Conservation (phyloP, 2,888 invertebrate genomes). For the Hirtodrosophila duncani region DNA sequence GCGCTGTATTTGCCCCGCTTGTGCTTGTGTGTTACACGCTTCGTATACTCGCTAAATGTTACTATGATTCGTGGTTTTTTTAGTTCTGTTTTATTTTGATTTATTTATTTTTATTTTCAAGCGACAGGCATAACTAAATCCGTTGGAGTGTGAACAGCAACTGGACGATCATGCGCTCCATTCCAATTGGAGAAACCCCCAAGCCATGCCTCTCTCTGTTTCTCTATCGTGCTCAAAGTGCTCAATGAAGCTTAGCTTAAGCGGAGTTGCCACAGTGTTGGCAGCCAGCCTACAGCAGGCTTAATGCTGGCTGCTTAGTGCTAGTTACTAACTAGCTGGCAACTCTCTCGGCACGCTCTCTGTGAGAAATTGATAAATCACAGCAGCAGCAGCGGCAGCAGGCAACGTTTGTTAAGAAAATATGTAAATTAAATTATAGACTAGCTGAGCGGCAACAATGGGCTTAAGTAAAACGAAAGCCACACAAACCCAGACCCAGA, state of each 20-base stretch:
- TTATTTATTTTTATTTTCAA: constrained; percentile 24
- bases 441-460: constrained; percentile 56
- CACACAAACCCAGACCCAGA: background rate
- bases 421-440: constrained; percentile 64
- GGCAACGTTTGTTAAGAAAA: constrained; percentile 42
- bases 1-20: constrained; percentile 11
- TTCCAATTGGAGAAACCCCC: too few relatives aligned
- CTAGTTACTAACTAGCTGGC: constrained; percentile 1
- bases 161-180: constrained; percentile 54
- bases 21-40: constrained; percentile 51
- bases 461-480: constrained; percentile 41
- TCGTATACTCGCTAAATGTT: constrained; percentile 60
- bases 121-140: constrained; percentile 68
- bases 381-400: constrained; percentile 6
- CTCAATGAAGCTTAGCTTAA: constrained; percentile 64
- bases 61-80: constrained; percentile 20
- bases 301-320: background rate
- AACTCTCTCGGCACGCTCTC: constrained; percentile 17
- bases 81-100: constrained; percentile 10
- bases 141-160: constrained; percentile 65
- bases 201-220: constrained; percentile 30
- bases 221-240: constrained; percentile 34
- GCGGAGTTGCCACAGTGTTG: constrained; percentile 53
- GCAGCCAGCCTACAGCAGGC: background rate
- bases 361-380: constrained; percentile 31